Base-by-base conservation (phyloP, 2,797 vertebrate species). In the Cichlasoma orientale region DNA sequence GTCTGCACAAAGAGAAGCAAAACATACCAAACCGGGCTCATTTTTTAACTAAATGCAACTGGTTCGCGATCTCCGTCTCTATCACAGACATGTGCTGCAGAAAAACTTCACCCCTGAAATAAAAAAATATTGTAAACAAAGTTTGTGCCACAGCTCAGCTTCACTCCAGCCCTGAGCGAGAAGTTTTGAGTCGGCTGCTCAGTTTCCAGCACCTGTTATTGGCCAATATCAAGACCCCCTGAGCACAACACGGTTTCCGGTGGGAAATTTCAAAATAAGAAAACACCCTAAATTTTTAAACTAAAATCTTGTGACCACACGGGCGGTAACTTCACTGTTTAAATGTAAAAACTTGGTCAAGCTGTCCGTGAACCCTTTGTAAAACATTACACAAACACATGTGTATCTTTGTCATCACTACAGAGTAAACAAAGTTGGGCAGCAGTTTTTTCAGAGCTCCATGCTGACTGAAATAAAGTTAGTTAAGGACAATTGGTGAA, bases 1-100 rank as follows among this genome's bases (percentile, higher is more conserved):
- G 63, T 61, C 41, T 87, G 78, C 29, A 89, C 11, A 19, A 75
- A 79, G 13, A 94, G 50, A 1, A 95, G n/a, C 66, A 93, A 2
- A 5, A 94, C 8, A 19, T 77, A 84, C 79, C 72, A 47, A 78
- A 79, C 2, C 44, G 69, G 66, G 4, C 74, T 87, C 92, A 93
- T 93, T 18, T 56, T 81, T 56, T 2, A 74, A 41, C 50, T 74
- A 36, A 59, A 23, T 2, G 1, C 4, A 58, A 23, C 5, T 70
- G 27, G 12, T 79, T 72, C 50, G 54, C 18, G 72, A 53, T 76
- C 23, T 4, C 9, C 3, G 16, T 4, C 16, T 79, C 29, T 41
- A 18, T 14, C 38, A 86, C 56, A 41, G 80, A 75, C 87, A 88
- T 75, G 76, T 52, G 79, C 38, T 10, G 31, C 29, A 44, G 50